Base-by-base conservation (phyloP, 2,888 invertebrate species). In the Sarcophaga carnaria region DNA sequence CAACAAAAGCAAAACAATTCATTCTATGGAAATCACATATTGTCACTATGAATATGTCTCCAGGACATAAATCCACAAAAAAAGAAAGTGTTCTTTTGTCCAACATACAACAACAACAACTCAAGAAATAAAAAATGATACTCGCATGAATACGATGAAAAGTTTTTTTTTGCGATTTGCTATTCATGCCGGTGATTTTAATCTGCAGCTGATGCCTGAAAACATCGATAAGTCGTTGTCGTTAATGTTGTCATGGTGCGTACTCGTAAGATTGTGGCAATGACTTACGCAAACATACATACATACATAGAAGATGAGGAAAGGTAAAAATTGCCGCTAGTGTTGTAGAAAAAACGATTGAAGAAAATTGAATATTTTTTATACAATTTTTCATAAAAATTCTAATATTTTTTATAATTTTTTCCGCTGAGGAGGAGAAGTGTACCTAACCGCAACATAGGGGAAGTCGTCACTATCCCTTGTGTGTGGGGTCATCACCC, bases 181-280 rank as follows among this genome's bases (percentile, higher is more conserved):
- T 59, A 59, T 64, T 64, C 62, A 74, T 64, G 64, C 59, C 67
- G 59, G 37, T 66, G 76, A 20, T 49, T 62, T 62, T 79, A 14
- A 63, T 70, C 70, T 63, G 62, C 79, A 79, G 79, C 79, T 79
- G 70, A 79, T 79, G 70, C 47, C 14, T 70, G n/a, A 14, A 69
- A 79, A 63, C 27, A 70, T 70, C 62, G 49, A 70, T 70, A 70
- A 70, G 79, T 49, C n/a, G 47, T 47, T 27, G 76, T 66, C 45
- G 54, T n/a, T 47, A 37, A n/a, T 27, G n/a, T 70, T 67, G 75
- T 76, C n/a, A 66, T 66, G 75, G 63, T 63, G 45, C 6, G 12
- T 14, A 37, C 37, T 8, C 37, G 37, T 37, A 25, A 22, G 25
- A 14, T 64, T 22, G 25, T 64, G 47, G 20, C 1, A 49, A 59